Base-by-base conservation (phyloP, 1,140 invertebrate species). In the Dendrolimus punctatus region DNA sequence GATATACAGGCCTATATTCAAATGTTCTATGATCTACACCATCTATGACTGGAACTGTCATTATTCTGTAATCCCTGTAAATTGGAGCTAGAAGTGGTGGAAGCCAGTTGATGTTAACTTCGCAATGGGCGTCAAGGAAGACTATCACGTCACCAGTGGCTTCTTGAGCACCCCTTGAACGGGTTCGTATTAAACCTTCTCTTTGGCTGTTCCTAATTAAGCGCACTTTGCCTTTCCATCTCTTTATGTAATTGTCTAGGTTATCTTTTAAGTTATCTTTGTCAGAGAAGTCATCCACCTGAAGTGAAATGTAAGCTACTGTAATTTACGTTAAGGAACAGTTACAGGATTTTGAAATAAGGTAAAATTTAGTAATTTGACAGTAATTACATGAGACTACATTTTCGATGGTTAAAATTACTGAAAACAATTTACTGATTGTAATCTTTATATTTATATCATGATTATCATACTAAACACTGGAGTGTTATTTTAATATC, bases 1-100 rank as follows among this genome's bases (percentile, higher is more conserved):
- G 90, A 80, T 99, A 99, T 1, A 99, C 97, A 0, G 97, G 94
- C n/a, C 93, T 90, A 85, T 98, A 98, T 73, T 97, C 95, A 76
- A 98, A 98, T 37, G 91, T 96, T 75, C 95, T 95, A 73, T 97
- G 95, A 86, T 99, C 97, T 54, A 99, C 95, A 46, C 98, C 97
- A 87, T 99, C 98, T 63, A 99, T 99, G 9, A 99, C 93, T 40
- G 98, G 98, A 36, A 99, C 98, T 23, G 98, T 99, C 96, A 99
- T 98, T 3, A 94, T 94, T 36, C 91, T 95, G 58, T 92, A 91
- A 83, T 99, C 94, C 47, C 92, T 88, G 76, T 95, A 93, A 66
- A 99, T 99, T 9, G 98, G 96, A 6, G 97, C 95, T 49, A 99
- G 86, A 6, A 99, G 88, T 0, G 98, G 98, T 6, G 96, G 95